Percentiles rank a stretch among this genome's conserved stretches.
Conservation (phyloP, 2,888 invertebrate genomes). For the Ichneumoninae sp. region DNA sequence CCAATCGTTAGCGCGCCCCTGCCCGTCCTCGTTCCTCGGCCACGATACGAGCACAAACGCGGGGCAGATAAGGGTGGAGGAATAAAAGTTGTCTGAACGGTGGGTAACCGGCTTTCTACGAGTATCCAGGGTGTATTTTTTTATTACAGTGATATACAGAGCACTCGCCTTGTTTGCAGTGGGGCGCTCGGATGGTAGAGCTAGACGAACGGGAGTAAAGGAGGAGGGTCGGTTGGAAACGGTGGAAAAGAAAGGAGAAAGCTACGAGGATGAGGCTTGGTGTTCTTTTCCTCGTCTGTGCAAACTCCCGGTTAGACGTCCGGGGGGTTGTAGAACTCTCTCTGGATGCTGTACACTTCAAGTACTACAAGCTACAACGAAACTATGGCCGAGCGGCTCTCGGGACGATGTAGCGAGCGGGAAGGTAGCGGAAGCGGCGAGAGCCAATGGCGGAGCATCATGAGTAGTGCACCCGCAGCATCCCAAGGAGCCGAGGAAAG, state of each 20-base stretch:
- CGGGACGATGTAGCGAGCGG: neutral
- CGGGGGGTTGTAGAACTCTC: neutral
- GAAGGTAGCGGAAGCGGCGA: neutral
- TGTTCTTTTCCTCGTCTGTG: slow-evolving; percentile 65
- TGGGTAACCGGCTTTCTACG: slow-evolving; percentile 70
- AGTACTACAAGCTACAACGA: slow-evolving; percentile 5
- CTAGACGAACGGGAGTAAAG: slow-evolving; percentile 33
- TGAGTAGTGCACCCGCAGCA: neutral
- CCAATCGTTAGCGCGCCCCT: slow-evolving; percentile 76
- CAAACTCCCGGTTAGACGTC: slow-evolving; percentile 62
- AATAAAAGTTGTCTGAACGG: slow-evolving; percentile 77
- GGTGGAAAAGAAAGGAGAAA: slow-evolving; percentile 4
- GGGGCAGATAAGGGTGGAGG: slow-evolving; percentile 60
- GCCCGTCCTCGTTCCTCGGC: slow-evolving; percentile 36
- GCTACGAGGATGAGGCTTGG: neutral
- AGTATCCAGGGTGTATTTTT: slow-evolving; percentile 75
- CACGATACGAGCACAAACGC: slow-evolving; percentile 15
- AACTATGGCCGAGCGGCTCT: neutral
- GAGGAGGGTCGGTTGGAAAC: slow-evolving; percentile 25
- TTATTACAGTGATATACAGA: slow-evolving; percentile 74
- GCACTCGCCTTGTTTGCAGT: slow-evolving; percentile 72
- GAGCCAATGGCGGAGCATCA: slow-evolving; percentile 22
- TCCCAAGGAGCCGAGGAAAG: neutral
- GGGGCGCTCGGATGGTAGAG: slow-evolving; percentile 43
- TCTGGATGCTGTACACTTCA: neutral